A percentile compares a stretch with the other conserved stretches of the same genome.
phyloP scores from a whole-genome alignment of 2,797 vertebrate species.

The Sternotherus odoratus region DNA sequence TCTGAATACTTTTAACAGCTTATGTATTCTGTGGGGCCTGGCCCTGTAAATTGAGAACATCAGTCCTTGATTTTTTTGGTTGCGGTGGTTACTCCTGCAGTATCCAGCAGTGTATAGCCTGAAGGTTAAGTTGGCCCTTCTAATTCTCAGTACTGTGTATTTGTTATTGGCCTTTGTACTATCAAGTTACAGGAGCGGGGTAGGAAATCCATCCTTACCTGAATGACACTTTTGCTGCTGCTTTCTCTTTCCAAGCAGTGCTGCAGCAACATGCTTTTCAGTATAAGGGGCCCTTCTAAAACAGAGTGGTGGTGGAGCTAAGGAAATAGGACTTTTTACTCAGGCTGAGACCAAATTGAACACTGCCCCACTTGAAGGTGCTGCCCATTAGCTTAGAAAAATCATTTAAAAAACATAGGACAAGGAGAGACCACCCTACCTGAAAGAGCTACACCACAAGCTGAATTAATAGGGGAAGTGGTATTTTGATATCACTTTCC shows the following conservation, averaged over 20 bases:
- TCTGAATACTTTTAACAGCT: neutral
- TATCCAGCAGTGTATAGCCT: neutral
- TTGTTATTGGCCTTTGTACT: neutral
- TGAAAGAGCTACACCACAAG: neutral
- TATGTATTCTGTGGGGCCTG: neutral
- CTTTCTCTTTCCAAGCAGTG: neutral
- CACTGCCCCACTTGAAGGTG: neutral
- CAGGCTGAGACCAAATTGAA: neutral
- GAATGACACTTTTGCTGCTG: neutral
- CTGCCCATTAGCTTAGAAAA: neutral
- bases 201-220: neutral
- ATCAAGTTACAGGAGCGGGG: neutral
- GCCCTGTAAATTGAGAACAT: neutral
- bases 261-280: neutral
- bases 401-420: neutral
- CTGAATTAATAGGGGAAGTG: neutral
- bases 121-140: neutral
- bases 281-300: neutral
- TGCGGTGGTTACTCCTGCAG: neutral
- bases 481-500: neutral
- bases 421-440: neutral
- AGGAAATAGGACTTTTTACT: neutral
- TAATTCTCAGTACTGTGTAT: fast-evolving
- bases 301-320: neutral
- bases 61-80: neutral